These are phyloP conservation scores for Octopus sinensis DNA, from an alignment of 1,140 invertebrate species.

Conservation along the genomic window DNA sequence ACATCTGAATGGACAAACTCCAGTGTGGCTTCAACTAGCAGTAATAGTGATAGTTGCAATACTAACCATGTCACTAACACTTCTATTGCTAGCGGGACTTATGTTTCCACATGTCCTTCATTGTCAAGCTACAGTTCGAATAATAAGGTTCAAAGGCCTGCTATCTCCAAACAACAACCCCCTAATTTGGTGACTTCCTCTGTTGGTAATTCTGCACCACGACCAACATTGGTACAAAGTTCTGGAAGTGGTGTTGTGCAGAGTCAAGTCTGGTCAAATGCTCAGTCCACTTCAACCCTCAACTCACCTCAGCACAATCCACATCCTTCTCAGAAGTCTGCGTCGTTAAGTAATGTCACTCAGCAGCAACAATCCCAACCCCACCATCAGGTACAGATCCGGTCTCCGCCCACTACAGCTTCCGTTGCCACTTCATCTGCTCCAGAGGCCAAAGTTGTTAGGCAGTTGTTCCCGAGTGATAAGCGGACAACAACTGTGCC, in stretches of 20 bases:
- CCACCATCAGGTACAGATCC: constrained; percentile 68
- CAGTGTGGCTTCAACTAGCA: neutral
- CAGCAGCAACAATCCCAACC: constrained; percentile 49
- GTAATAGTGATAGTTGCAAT: neutral
- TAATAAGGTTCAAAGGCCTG: constrained; percentile 9
- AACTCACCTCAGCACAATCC: constrained; percentile 30
- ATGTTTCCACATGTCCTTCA: constrained; percentile 44
- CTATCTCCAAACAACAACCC: constrained; percentile 15
- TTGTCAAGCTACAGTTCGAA: constrained; percentile 39
- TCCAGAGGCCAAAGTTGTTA: constrained; percentile 49
- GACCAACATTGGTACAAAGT: constrained; percentile 6
- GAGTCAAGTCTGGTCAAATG: neutral
- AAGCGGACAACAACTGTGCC: constrained; percentile 7
- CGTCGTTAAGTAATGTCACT: neutral
- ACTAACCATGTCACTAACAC: neutral
- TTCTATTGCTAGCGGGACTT: neutral
- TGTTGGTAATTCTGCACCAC: constrained; percentile 19
- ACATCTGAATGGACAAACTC: neutral
- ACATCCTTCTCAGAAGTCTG: neutral
- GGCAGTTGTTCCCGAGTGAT: constrained; percentile 66
- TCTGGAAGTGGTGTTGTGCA: neutral
- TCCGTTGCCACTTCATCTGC: neutral
- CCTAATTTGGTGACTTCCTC: constrained; percentile 17
- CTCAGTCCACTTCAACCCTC: neutral
- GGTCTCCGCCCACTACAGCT: constrained; percentile 57